Conservation (phyloP, 1,140 invertebrate species). For the Euura saliciscinereae region DNA sequence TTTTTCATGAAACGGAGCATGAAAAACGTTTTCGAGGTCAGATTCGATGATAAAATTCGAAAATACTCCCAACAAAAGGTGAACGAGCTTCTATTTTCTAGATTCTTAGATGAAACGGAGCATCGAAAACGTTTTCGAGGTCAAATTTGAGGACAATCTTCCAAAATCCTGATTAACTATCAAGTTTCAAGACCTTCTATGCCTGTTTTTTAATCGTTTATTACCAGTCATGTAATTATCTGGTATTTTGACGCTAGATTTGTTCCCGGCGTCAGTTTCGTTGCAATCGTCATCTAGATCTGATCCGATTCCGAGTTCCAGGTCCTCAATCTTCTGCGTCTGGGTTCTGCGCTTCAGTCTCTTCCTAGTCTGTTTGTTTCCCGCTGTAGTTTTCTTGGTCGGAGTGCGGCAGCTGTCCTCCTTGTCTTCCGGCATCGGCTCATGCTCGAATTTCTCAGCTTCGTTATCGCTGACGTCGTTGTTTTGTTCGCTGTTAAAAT, state of each 20-base stretch:
- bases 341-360: slow-evolving; percentile 43
- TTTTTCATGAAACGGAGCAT: neutral
- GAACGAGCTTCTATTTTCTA: neutral
- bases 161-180: neutral
- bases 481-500: slow-evolving; percentile 23
- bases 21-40: neutral
- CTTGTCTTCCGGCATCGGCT: slow-evolving; percentile 7
- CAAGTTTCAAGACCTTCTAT: too few relatives aligned
- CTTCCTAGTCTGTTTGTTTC: slow-evolving; percentile 39
- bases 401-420: slow-evolving; percentile 31
- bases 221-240: slow-evolving; percentile 58
- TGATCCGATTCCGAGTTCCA: slow-evolving; percentile 30
- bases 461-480: slow-evolving; percentile 30
- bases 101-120: neutral
- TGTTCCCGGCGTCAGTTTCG: slow-evolving; percentile 24
- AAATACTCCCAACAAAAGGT: too few relatives aligned
- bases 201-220: too few relatives aligned
- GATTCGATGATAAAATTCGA: too few relatives aligned
- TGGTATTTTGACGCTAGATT: slow-evolving; percentile 47
- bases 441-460: slow-evolving; percentile 19
- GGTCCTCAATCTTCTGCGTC: slow-evolving; percentile 37
- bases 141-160: slow-evolving; percentile 18
- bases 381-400: slow-evolving; percentile 35
- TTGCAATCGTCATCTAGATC: slow-evolving; percentile 38
- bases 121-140: neutral